A percentile compares a stretch with the other conserved stretches of the same genome.
These are phyloP conservation scores for Oscheius myriophilus DNA, from an alignment of 2,888 invertebrate species.

Conservation along the genomic window DNA sequence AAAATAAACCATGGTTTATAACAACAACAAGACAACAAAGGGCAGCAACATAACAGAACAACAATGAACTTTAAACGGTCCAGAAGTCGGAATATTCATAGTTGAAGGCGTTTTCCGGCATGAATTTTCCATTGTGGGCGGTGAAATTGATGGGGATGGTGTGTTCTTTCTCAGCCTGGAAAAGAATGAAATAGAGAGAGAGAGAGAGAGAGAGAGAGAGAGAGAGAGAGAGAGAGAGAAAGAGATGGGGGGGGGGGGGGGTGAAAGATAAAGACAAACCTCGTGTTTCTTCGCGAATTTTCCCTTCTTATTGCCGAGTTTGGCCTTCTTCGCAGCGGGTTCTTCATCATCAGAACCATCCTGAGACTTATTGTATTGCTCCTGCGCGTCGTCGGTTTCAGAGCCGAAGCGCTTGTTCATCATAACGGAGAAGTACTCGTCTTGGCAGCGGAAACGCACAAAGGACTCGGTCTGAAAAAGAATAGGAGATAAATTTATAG, in stretches of 20 bases:
- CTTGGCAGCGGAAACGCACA: conserved; percentile 45
- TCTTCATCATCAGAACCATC: conserved; percentile 39
- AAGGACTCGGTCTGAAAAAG: conserved; percentile 43
- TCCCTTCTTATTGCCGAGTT: conserved; percentile 27
- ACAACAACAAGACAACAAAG: conserved; percentile 22
- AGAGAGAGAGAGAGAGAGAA: neutral
- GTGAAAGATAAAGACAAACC: neutral
- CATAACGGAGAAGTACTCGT: conserved; percentile 48
- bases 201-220: no score
- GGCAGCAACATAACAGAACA: conserved; percentile 33
- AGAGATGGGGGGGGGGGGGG: no score
- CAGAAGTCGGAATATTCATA: conserved; percentile 38
- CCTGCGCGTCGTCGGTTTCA: conserved; percentile 37
- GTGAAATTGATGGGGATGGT: conserved; percentile 35
- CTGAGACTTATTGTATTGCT: conserved; percentile 30
- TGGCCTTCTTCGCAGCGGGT: conserved; percentile 24
- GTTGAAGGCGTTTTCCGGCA: conserved; percentile 31
- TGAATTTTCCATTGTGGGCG: conserved; percentile 37
- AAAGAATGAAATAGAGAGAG: neutral
- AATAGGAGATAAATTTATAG: no score
- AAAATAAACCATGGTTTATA: neutral
- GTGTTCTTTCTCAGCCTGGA: conserved; percentile 27
- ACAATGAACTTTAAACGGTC: conserved; percentile 17
- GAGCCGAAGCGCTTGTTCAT: conserved; percentile 52
- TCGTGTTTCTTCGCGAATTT: conserved; percentile 45